A percentile compares a stretch with the other conserved stretches of the same genome.
Conservation (phyloP, 2,797 vertebrate genomes). For the Lacerta viridis region DNA sequence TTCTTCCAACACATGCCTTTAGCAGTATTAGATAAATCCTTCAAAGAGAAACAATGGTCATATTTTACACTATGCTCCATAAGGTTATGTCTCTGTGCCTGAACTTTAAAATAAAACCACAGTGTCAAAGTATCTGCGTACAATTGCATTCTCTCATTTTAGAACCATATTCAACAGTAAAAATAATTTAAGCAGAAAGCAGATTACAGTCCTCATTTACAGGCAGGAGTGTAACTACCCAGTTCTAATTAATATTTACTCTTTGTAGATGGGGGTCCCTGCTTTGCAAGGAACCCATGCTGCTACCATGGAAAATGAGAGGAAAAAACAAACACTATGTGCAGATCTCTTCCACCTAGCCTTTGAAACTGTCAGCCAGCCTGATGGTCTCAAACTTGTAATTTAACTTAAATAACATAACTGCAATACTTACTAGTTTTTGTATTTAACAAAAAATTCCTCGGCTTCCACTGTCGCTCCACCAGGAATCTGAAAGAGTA, state of each 20-base stretch:
- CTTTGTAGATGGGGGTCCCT: not conserved
- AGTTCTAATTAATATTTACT: not conserved
- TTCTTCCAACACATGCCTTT: conserved; percentile 39
- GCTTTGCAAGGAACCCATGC: not conserved
- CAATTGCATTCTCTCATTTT: accelerated
- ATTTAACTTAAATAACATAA: conserved; percentile 9
- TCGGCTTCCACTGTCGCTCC: conserved; percentile 92
- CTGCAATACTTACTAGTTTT: conserved; percentile 95
- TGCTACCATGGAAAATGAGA: not conserved
- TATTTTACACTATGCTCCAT: not conserved
- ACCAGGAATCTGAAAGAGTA: conserved; percentile 86
- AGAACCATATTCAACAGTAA: accelerated
- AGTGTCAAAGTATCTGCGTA: not conserved
- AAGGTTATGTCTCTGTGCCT: not conserved
- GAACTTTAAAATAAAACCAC: not conserved
- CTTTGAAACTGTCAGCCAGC: too few relatives aligned
- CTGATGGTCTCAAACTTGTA: not conserved
- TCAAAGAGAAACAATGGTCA: not conserved
- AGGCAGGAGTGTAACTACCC: not conserved
- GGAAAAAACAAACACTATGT: not conserved
- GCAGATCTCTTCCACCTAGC: not conserved
- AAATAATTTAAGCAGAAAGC: accelerated
- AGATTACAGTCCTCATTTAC: not conserved
- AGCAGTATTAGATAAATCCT: not conserved
- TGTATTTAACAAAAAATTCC: conserved; percentile 99